Conservation (phyloP, 2,113 vertebrate species). For the Salvelinus namaycush region DNA sequence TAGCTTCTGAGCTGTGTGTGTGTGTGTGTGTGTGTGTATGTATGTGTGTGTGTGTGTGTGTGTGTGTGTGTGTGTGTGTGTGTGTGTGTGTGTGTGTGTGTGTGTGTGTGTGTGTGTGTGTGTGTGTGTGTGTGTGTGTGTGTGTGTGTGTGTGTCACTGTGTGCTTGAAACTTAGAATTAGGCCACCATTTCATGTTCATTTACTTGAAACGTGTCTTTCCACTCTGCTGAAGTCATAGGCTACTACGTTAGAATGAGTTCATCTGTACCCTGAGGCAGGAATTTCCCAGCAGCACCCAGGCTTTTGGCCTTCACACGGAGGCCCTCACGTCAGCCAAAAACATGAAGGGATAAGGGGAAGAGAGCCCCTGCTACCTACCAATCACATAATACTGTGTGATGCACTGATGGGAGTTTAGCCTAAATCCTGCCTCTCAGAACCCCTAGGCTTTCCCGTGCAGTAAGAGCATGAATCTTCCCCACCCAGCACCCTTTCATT, state of each 20-base stretch:
- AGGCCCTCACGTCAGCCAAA: neutral
- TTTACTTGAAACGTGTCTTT: neutral
- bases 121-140: too few relatives aligned
- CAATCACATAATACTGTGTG: slow-evolving; percentile 24
- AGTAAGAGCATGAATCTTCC: slow-evolving; percentile 12
- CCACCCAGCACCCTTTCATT: neutral
- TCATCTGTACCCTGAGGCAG: slow-evolving; percentile 13
- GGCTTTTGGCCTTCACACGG: slow-evolving; percentile 3
- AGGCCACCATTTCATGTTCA: neutral
- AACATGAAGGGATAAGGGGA: neutral
- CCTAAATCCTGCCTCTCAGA: slow-evolving; percentile 5
- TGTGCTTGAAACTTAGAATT: neutral
- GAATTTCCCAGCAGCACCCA: slow-evolving; percentile 5
- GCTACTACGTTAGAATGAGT: neutral
- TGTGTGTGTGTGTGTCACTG: neutral
- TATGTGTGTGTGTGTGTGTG: too few relatives aligned
- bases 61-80: too few relatives aligned
- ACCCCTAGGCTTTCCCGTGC: neutral
- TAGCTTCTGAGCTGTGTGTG: too few relatives aligned
- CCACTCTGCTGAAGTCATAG: slow-evolving; percentile 10
- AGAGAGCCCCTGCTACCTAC: neutral
- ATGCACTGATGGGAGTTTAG: neutral
- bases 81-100: too few relatives aligned
- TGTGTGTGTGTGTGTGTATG: too few relatives aligned
- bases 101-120: too few relatives aligned